Base-by-base conservation (phyloP, 2,797 vertebrate species). In the Coracias cyanogaster region DNA sequence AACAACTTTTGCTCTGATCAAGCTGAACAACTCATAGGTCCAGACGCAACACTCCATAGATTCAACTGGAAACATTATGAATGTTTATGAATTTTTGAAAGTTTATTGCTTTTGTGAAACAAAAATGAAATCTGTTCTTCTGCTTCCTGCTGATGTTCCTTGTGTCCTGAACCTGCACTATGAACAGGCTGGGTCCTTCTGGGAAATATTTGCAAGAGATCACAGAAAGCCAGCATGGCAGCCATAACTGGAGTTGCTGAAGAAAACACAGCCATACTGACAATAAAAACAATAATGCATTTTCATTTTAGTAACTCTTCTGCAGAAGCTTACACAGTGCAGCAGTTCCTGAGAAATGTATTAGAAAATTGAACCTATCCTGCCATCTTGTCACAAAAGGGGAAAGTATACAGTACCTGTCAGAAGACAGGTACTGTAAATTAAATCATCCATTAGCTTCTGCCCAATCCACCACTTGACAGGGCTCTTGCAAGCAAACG, bases 401-500 rank as follows among this genome's bases (percentile, higher is more conserved):
- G 41, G 39, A 76, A 84, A 77, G 45, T 9, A 52, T 9, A n/a
- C n/a, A 45, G 41, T 20, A 70, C 21, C 43, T 79, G 22, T 48
- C 73, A 92, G 69, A 89, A 73, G 16, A n/a, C 18, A 25, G 3
- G 7, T 37, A 37, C 37, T 10, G 60, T 12, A 86, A 82, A 71
- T 78, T 52, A 93, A 86, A 85, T 76, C 20, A 86, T 45, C 69
- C 21, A 33, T 82, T 87, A 92, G 11, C 45, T 90, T 84, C 84
- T 88, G 28, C 39, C 43, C 4, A 1, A 81, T 94, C 73, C 65
- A 73, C 48, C 57, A 45, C 77, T 60, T 93, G 70, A 91, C 82
- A 94, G 73, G 39, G 25, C 81, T 93, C 67, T 94, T 86, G 61
- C 43, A 80, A 94, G 86, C 1, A 31, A 92, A 82, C 26, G 81